phyloP scores from a whole-genome alignment of 2,888 invertebrate genomes.

The Mimas tiliae region DNA sequence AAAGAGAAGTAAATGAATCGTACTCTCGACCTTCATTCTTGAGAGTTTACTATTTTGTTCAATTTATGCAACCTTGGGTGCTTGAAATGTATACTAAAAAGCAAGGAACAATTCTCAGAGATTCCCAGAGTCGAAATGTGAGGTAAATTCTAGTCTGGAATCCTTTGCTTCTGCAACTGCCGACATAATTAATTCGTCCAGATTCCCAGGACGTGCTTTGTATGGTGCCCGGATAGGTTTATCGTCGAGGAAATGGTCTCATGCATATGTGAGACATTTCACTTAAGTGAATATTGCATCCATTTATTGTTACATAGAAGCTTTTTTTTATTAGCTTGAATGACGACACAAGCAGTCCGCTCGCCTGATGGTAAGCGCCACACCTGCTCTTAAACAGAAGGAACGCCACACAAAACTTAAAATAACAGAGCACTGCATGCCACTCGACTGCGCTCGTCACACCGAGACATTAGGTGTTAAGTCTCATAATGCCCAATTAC shows the following conservation, averaged over 20 bases:
- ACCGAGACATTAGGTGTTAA: too few relatives aligned
- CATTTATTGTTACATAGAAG: too few relatives aligned
- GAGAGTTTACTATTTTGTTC: neutral
- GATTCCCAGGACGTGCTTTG: conserved; percentile 21
- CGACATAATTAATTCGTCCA: conserved; percentile 19
- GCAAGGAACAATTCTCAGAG: neutral
- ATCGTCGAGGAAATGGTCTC: conserved; percentile 14
- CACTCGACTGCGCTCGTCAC: too few relatives aligned
- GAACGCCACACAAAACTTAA: too few relatives aligned
- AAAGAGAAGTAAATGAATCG: neutral
- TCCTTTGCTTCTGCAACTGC: conserved; percentile 3
- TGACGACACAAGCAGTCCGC: too few relatives aligned
- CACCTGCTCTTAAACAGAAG: too few relatives aligned
- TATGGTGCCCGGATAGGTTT: neutral
- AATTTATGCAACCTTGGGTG: neutral
- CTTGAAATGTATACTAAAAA: neutral
- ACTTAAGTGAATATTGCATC: neutral
- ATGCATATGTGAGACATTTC: conserved; percentile 9
- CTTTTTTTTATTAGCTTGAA: too few relatives aligned
- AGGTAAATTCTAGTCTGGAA: neutral
- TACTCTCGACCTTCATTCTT: neutral
- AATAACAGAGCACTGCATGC: too few relatives aligned
- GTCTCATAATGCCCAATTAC: too few relatives aligned
- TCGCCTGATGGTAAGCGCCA: too few relatives aligned
- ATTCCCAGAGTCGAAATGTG: neutral